Evolutionary conservation across 2,113 vertebrate species (phyloP), one percentile per base, ranked within the genome.

Genomic region (Heterotis niloticus): DNA sequence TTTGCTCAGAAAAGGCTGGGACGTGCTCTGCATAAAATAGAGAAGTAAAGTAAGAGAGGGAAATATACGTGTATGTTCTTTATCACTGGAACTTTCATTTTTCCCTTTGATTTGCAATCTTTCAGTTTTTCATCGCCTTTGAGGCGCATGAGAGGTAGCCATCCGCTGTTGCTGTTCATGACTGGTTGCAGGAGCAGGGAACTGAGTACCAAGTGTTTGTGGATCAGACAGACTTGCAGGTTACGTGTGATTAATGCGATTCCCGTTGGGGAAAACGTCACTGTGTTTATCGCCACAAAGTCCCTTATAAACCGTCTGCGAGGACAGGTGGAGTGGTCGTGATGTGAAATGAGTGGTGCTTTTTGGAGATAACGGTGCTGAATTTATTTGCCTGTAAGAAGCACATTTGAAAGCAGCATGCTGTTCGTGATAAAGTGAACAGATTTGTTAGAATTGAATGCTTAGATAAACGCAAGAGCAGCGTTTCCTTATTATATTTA

Each of bases 241-340:
- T 20, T 70, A 70, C 11, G 17, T 70, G 68, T 70, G 68, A 70
- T 70, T 70, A 70, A 70, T 70, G 7, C 16, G 34, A 44, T 51
- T 70, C 14, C 34, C 68, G 11, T 70, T 28, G 34, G 68, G 68
- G 51, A n/a, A 44, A 70, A 70, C 34, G 68, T 70, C 51, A 18
- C 68, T 70, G 51, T 70, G 34, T 70, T 44, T 17, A n/a, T 28
- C 68, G 20, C 16, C 17, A 10, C 44, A 34, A 70, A 18, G 68
- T 51, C 10, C 18, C n/a, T 70, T 51, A 70, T 26, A 70, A 70
- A 70, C 68, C 34, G 20, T 70, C 51, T 70, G 17, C 51, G 68
- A n/a, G 68, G 68, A 70, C n/a, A 70, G 34, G 34, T 70, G 29
- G 1, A 0, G n/a, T 29, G 68, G 34, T 17, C 0, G 29, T 70